Evolutionary conservation across 2,888 invertebrate species (phyloP).

Genomic region (Mellilla xanthometata): DNA sequence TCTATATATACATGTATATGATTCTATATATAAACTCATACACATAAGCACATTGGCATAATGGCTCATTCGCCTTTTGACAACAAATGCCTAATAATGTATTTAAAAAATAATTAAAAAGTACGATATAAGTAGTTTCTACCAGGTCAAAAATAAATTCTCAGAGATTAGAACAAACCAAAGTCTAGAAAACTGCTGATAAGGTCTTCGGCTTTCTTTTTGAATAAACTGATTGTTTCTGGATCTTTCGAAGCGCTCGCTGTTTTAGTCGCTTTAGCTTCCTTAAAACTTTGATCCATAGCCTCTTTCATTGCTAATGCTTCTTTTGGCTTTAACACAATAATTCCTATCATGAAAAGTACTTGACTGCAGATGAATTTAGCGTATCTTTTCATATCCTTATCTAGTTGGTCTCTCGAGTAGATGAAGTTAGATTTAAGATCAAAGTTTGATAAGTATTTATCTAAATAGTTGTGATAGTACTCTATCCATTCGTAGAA

Average conservation of each 20-base stretch:
- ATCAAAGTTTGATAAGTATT: constrained; percentile 31
- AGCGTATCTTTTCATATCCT: constrained; percentile 36
- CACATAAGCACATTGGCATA: too few relatives aligned
- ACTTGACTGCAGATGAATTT: constrained; percentile 26
- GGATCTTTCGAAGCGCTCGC: not conserved
- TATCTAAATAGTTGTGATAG: constrained; percentile 38
- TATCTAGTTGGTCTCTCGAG: constrained; percentile 38
- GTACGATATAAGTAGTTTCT: too few relatives aligned
- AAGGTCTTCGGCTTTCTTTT: constrained; percentile 27
- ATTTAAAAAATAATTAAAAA: too few relatives aligned
- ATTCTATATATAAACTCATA: too few relatives aligned
- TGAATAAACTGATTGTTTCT: constrained; percentile 19
- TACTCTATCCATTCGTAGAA: constrained; percentile 40
- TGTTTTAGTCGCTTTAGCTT: not conserved
- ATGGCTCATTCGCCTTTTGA: too few relatives aligned
- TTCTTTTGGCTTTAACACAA: constrained; percentile 32
- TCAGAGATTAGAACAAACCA: constrained; percentile 10
- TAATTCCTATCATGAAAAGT: constrained; percentile 23
- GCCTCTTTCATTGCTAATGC: constrained; percentile 26
- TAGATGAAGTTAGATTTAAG: constrained; percentile 36
- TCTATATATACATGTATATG: too few relatives aligned
- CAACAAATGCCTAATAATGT: too few relatives aligned
- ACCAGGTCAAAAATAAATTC: too few relatives aligned
- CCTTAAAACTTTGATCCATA: constrained; percentile 6
- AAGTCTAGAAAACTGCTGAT: constrained; percentile 25